Conservation (phyloP, 2,888 invertebrate species). For the Steinernema scapterisci region DNA sequence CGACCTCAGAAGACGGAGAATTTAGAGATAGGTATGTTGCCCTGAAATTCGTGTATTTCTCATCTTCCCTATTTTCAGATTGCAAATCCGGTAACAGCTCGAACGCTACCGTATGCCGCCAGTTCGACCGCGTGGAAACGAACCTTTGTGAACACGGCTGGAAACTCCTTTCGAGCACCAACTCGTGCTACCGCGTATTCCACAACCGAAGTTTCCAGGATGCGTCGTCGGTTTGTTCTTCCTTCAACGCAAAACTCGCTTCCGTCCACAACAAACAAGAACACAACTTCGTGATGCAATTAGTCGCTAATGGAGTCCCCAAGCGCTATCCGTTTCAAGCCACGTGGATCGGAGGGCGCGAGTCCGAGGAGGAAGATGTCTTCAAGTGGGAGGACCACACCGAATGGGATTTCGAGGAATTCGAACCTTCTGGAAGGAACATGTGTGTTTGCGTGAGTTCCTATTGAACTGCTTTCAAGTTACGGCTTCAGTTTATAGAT, state of each 20-base stretch:
- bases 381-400: neutral
- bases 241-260: neutral
- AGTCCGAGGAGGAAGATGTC: neutral
- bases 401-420: neutral
- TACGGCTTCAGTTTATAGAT: neutral
- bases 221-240: neutral
- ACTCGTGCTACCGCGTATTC: slow-evolving; percentile 4
- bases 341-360: neutral
- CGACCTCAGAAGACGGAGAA: too few species aligned
- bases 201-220: neutral
- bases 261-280: neutral
- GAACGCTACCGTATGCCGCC: too few species aligned
- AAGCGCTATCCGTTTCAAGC: neutral
- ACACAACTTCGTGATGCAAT: neutral
- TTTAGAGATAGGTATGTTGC: too few species aligned
- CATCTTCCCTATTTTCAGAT: too few species aligned
- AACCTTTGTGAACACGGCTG: neutral
- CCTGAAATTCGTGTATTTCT: too few species aligned
- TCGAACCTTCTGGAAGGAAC: neutral
- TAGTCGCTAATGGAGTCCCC: neutral
- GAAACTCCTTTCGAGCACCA: neutral
- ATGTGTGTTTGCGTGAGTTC: neutral
- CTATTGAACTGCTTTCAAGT: neutral
- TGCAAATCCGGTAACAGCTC: too few species aligned
- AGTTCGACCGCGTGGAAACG: neutral